Percentiles rank a stretch among this genome's conserved stretches.
phyloP scores from a whole-genome alignment of 2,113 vertebrate species.

The Bubo bubo region DNA sequence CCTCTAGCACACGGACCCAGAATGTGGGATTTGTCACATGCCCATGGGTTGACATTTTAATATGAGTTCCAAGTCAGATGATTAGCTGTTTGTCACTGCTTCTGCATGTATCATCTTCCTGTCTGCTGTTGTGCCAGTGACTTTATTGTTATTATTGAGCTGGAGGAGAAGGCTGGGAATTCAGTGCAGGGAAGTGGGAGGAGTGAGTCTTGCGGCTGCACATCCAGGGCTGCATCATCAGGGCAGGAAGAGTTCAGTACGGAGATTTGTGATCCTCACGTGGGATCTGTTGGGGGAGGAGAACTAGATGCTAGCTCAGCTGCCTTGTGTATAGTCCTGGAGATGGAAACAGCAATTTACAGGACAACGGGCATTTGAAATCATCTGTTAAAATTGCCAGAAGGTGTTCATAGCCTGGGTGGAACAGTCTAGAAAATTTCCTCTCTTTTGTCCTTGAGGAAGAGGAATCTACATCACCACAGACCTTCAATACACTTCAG shows the following conservation, averaged over 20 bases:
- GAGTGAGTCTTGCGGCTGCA: neutral
- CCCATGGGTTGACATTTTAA: slow-evolving; percentile 3
- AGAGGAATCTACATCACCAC: neutral
- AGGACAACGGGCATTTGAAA: neutral
- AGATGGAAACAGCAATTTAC: neutral
- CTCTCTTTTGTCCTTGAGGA: neutral
- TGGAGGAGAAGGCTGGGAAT: neutral
- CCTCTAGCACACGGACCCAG: neutral
- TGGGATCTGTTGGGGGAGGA: neutral
- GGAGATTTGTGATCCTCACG: neutral
- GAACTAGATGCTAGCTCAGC: neutral
- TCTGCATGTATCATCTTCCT: slow-evolving; percentile 52
- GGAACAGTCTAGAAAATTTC: neutral
- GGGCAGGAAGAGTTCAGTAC: neutral
- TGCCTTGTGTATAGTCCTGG: neutral
- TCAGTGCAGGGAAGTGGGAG: neutral
- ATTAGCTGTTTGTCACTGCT: slow-evolving; percentile 12
- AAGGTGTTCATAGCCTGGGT: neutral
- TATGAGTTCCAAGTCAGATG: neutral
- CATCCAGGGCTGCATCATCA: neutral
- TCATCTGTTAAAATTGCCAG: neutral
- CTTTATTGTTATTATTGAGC: neutral
- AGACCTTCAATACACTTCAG: neutral
- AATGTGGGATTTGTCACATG: neutral
- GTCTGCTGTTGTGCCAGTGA: neutral